Evolutionary conservation across 2,113 vertebrate species (phyloP).

Genomic region (Larimichthys polyactis): DNA sequence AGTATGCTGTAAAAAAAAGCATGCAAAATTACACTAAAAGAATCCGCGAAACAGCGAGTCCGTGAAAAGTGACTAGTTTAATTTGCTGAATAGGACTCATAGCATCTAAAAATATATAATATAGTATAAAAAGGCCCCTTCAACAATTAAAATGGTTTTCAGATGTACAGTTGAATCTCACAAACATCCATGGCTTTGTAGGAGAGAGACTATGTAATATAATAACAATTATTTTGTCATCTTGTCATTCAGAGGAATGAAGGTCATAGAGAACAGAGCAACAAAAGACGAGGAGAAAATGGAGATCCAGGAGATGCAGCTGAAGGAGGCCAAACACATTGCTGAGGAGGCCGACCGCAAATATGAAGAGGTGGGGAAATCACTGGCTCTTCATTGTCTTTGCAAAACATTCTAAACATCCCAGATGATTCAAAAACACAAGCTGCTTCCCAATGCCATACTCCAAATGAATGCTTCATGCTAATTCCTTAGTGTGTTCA

Average conservation of each 20-base stretch:
- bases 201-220: neutral
- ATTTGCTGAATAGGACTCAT: neutral
- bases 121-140: too few species aligned
- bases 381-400: neutral
- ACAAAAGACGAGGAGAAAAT: constrained; percentile 98
- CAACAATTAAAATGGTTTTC: neutral
- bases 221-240: neutral
- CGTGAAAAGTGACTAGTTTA: too few species aligned
- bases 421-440: neutral
- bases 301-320: constrained; percentile 99
- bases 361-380: constrained; percentile 92
- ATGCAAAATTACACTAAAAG: too few species aligned
- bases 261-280: constrained; percentile 98
- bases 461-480: neutral
- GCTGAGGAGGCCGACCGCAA: constrained; percentile 98
- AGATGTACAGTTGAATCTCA: neutral
- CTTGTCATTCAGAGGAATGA: constrained; percentile 92
- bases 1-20: too few species aligned
- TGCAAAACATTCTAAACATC: neutral
- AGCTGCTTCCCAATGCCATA: neutral
- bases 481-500: neutral
- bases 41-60: too few species aligned
- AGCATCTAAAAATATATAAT: too few species aligned
- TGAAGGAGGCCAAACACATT: constrained; percentile 98
- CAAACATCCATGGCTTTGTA: neutral